Evolutionary conservation across 2,797 vertebrate species (phyloP).

Genomic region (Accipiter badius): DNA sequence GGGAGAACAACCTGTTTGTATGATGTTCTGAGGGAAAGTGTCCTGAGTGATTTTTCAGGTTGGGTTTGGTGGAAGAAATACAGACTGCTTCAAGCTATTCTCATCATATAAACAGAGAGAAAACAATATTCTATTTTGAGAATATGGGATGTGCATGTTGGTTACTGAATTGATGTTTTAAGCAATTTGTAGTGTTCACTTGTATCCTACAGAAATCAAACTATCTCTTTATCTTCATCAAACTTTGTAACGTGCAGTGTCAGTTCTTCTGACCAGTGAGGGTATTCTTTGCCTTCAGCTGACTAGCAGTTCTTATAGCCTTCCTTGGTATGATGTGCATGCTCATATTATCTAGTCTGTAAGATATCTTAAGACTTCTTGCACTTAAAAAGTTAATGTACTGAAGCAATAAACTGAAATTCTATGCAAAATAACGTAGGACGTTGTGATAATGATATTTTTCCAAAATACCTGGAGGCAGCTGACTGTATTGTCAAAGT

Average conservation of each 20-base stretch:
- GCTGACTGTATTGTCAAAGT: neutral
- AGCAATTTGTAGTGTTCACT: neutral
- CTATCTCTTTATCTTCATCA: neutral
- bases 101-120: neutral
- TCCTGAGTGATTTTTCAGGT: neutral
- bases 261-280: neutral
- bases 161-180: neutral
- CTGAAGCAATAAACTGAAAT: neutral
- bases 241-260: neutral
- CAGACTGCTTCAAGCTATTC: neutral
- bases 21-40: neutral
- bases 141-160: neutral
- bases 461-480: slow-evolving; percentile 31
- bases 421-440: neutral
- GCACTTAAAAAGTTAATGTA: neutral
- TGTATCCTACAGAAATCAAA: neutral
- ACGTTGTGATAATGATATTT: neutral
- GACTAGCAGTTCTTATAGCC: neutral
- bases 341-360: neutral
- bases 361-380: neutral
- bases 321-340: neutral
- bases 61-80: neutral
- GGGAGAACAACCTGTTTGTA: neutral
- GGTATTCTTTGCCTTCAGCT: neutral
- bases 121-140: neutral